These are phyloP conservation scores for Oeneis ivallda DNA, from an alignment of 2,888 invertebrate species.

Conservation along the genomic window DNA sequence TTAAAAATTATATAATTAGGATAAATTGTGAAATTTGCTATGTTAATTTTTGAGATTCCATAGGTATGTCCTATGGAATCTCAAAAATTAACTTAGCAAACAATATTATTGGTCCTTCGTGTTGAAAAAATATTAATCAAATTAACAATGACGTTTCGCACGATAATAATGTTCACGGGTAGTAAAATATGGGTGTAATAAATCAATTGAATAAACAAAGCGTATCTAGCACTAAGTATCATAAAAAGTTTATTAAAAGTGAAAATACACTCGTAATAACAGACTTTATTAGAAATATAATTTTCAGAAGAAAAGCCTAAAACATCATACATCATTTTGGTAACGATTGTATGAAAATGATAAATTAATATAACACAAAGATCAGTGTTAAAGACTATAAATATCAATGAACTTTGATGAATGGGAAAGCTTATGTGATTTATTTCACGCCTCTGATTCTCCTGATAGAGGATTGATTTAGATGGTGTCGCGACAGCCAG, in stretches of 20 bases:
- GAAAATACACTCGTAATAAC: background rate
- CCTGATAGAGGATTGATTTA: conserved; percentile 63
- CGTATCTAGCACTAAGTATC: background rate
- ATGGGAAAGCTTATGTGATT: conserved; percentile 54
- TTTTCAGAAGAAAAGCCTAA: background rate
- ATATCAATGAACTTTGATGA: conserved; percentile 54
- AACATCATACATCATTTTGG: conserved; percentile 20
- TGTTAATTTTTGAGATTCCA: no score
- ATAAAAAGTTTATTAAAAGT: background rate
- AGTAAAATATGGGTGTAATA: conserved; percentile 1
- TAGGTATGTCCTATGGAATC: no score
- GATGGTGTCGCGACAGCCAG: conserved; percentile 54
- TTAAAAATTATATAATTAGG: background rate
- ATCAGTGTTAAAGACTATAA: conserved; percentile 37
- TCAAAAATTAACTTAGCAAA: no score
- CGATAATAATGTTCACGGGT: conserved; percentile 1
- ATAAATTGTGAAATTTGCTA: no score
- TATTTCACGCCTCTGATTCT: conserved; percentile 54
- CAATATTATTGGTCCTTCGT: no score
- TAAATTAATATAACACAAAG: conserved; percentile 25
- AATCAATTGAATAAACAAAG: background rate
- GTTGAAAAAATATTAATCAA: conserved; percentile 9
- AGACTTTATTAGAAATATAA: background rate
- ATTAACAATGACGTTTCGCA: conserved; percentile 7
- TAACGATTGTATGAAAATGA: conserved; percentile 22